Base-by-base conservation (phyloP, 2,888 invertebrate species). In the Cantharis nigra region DNA sequence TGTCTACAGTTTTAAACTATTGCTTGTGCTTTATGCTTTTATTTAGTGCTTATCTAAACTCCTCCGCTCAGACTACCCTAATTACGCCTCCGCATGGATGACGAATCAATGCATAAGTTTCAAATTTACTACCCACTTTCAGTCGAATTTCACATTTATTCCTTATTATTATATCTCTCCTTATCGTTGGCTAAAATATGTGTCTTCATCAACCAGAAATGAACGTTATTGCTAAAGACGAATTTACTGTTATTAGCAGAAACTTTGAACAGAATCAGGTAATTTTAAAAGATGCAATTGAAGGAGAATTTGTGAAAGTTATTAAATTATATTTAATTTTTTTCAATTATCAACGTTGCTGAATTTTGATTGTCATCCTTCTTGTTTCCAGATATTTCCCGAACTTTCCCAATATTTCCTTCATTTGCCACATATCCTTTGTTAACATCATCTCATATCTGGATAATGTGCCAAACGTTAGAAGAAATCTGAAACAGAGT, bases 381-480 rank as follows among this genome's bases (percentile, higher is more conserved):
- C 49, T 49, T 49, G 49, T 49, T 49, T 49, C 49, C 49, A 49
- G 49, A 49, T 49, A 49, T 49, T 49, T 49, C 49, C 49, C 7
- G 49, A 49, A 49, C 49, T 49, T 49, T 49, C 49, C 49, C 49
- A 49, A 49, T 49, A 49, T 49, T 49, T 49, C 49, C 49, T 49
- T 49, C 49, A 49, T 49, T 49, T 49, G 49, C 49, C 49, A 49
- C 49, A 49, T 49, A 49, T 49, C 49, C 49, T 49, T 49, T 49
- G 49, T 49, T 65, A 65, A 20, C 23, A 14, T 28, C 30, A 28
- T 69, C 26, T 9, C 20, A 71, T 63, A 33, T 10, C 4, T 63
- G 14, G 91, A 75, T 65, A 18, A 65, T 49, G 13, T 49, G 11
- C 18, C n/a, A 65, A 49, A 49, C 7, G n/a, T 11, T 7, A n/a